Base-by-base conservation (phyloP, 2,113 vertebrate genomes). In the Tragulus kanchil region DNA sequence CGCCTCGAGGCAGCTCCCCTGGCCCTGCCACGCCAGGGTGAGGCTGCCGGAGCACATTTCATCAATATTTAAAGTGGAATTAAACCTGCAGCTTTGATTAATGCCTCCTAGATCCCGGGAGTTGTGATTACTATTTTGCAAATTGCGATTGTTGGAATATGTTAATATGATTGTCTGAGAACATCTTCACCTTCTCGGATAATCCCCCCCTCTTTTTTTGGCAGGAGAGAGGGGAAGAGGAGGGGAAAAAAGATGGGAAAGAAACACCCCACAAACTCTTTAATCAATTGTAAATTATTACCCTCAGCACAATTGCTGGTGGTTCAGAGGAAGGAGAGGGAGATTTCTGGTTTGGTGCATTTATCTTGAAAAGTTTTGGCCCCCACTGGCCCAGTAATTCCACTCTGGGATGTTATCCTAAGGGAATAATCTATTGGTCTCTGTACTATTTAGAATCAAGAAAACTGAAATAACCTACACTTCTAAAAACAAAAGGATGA, bases 31-130 rank as follows among this genome's bases (percentile, higher is more conserved):
- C 97, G 97, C 98, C 98, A 98, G 98, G 99, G 99, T 99, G 98
- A 99, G 98, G 97, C 98, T 98, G 98, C 97, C 98, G 97, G 98
- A 98, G 98, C 98, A 98, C 98, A 98, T 98, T 98, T 99, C 99
- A 99, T 99, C 99, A 99, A 99, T 99, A 99, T 99, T 99, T 99
- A 99, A 99, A 99, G 98, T 97, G 98, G 99, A 99, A 99, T 99
- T 99, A 99, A 99, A 99, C 98, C 98, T 99, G 98, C 98, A 97
- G 98, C 98, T 99, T 99, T 99, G 98, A 98, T 99, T 99, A 98
- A 98, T 98, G 98, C 98, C 96, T 98, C 98, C 98, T 97, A 96
- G 98, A 98, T 97, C 98, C 98, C 93, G 97, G 95, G 96, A 98
- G 99, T 99, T 98, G 99, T 99, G 99, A 99, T 99, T 99, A 99